Conservation (phyloP, 2,113 vertebrate genomes). For the Mungos mungo region DNA sequence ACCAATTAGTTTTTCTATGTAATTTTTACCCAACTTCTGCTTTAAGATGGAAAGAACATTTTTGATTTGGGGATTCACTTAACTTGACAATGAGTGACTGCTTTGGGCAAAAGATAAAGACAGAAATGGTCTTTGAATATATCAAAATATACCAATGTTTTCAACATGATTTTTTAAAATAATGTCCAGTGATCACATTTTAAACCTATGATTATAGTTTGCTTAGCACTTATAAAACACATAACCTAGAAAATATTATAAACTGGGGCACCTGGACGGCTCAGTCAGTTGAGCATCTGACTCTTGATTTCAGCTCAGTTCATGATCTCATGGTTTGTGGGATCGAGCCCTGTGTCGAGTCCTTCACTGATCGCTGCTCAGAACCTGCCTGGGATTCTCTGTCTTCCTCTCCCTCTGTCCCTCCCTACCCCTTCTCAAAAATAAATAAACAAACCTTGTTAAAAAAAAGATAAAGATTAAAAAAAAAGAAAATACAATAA, state of each 20-base stretch:
- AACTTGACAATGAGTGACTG: background rate
- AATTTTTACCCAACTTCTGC: background rate
- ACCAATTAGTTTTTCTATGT: background rate
- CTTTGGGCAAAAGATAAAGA: background rate
- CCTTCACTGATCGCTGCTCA: no score
- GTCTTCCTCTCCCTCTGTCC: no score
- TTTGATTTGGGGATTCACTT: background rate
- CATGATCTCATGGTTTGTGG: no score
- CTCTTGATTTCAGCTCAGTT: no score
- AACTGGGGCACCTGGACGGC: background rate
- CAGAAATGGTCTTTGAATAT: slow-evolving; percentile 27
- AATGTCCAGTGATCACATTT: background rate
- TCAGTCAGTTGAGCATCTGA: no score
- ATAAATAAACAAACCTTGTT: no score
- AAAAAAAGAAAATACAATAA: background rate
- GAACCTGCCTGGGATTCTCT: no score
- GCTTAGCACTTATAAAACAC: background rate
- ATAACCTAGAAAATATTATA: background rate
- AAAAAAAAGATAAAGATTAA: no score
- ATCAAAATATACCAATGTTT: slow-evolving; percentile 6
- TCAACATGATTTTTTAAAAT: background rate
- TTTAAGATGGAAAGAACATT: background rate
- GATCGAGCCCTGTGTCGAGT: no score
- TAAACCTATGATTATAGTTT: background rate
- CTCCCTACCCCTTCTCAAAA: no score